Evolutionary conservation across 2,888 invertebrate genomes (phyloP).

Genomic region (Limnephilus lunatus): DNA sequence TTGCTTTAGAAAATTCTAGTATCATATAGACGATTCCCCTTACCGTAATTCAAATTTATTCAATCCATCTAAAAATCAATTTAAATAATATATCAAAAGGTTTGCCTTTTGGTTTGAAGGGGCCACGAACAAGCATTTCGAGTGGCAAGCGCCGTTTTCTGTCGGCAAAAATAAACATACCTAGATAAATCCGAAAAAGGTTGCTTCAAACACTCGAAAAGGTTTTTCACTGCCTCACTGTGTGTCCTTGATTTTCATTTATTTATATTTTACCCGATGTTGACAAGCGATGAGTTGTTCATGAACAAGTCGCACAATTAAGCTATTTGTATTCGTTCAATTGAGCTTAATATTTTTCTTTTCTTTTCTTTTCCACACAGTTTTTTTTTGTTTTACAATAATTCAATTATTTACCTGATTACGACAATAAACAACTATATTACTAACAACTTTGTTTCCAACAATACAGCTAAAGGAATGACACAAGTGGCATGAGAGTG

Average conservation of each 20-base stretch:
- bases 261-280: background rate
- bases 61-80: slow-evolving; percentile 18
- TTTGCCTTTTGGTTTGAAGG: background rate
- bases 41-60: background rate
- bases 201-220: background rate
- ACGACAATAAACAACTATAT: no score
- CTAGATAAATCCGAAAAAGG: background rate
- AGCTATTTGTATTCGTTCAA: no score
- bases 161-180: background rate
- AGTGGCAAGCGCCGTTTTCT: background rate
- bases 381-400: no score
- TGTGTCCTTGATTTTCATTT: background rate
- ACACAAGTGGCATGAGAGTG: no score
- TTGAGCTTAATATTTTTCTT: no score
- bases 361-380: no score
- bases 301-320: no score
- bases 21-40: background rate
- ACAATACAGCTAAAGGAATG: no score
- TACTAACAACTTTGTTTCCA: no score
- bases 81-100: slow-evolving; percentile 29
- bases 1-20: background rate
- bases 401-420: no score
- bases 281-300: no score
- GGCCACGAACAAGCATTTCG: background rate
- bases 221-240: background rate